Evolutionary conservation across 2,113 vertebrate genomes (phyloP), one percentile per base, ranked within the genome.

Genomic region (Lamprotornis superbus): DNA sequence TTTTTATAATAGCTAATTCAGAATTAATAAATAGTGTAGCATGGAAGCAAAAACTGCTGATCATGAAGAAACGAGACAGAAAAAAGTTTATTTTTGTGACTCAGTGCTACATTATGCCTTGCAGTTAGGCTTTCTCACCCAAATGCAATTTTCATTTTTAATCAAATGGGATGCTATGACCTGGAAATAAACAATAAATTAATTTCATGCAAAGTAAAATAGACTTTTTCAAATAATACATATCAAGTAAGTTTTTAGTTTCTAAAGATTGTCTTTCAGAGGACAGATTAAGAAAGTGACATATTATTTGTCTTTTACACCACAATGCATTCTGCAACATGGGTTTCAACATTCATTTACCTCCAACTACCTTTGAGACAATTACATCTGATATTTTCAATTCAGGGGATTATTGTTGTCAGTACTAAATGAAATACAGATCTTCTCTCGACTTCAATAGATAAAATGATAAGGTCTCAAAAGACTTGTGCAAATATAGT

Each of bases 71-170:
- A 24, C 50, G 31, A 76, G 61, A 47, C 33, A 81, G 83, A 60
- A 83, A 87, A 88, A 91, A 82, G 18, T 15, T 76, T 39, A 90
- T 95, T 94, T 95, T 90, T 93, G 67, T 85, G 71, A 76, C 61
- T 81, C 3, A 2, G 11, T 80, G 30, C 17, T 31, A 76, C 7
- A 22, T 63, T 79, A 25, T 60, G 28, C 22, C 42, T 91, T 86
- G 33, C 16, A 87, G 35, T 71, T 73, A 79, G 76, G 8, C 3
- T 67, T 82, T 89, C 94, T 94, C 64, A 84, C 24, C 9, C 44
- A 79, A 65, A 70, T 73, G 4, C 5, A 92, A 64, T 82, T 91
- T 93, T 92, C 21, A 44, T 76, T 87, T 92, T 83, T 52, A 64
- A 35, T 91, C n/a, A 83, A 64, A 77, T 84, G 21, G 67, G 57